Conservation (phyloP, 2,797 vertebrate genomes). For the Gadopsis bispinosus region DNA sequence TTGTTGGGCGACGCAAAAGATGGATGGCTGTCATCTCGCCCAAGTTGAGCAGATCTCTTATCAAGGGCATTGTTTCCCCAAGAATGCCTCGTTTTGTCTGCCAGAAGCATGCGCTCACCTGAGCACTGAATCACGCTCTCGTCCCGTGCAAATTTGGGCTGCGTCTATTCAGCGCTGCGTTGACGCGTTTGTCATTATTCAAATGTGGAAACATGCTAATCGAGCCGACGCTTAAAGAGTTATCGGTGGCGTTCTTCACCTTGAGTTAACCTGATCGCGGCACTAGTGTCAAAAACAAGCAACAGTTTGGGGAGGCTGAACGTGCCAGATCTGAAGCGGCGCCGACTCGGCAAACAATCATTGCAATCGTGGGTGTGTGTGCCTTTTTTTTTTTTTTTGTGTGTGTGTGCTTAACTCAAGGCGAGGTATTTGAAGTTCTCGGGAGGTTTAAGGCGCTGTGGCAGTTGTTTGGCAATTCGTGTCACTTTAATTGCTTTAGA, state of each 20-base stretch:
- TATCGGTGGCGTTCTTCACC: constrained; percentile 3
- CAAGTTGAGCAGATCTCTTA: constrained; percentile 74
- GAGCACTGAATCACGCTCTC: neutral
- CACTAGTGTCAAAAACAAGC: neutral
- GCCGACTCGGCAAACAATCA: constrained; percentile 48
- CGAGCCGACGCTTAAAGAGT: constrained; percentile 58
- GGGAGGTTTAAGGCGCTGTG: constrained; percentile 65
- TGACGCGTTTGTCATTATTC: constrained; percentile 32
- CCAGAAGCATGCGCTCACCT: constrained; percentile 11
- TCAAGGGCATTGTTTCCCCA: constrained; percentile 76
- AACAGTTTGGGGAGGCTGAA: constrained; percentile 41
- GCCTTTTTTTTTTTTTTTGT: too few relatives aligned
- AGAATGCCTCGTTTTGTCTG: constrained; percentile 57
- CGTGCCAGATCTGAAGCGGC: constrained; percentile 19
- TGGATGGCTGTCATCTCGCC: constrained; percentile 76
- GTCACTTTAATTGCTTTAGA: constrained; percentile 81
- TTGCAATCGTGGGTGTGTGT: constrained; percentile 39
- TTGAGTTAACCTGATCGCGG: constrained; percentile 1
- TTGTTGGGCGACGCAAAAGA: constrained; percentile 64
- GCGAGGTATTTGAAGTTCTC: constrained; percentile 70
- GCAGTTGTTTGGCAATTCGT: constrained; percentile 79
- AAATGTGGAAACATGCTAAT: constrained; percentile 61
- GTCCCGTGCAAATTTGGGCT: neutral
- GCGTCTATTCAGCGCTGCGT: neutral
- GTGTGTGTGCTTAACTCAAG: constrained; percentile 43